These are phyloP conservation scores for Smutsia gigantea DNA, from an alignment of 2,797 vertebrate genomes.

Conservation along the genomic window DNA sequence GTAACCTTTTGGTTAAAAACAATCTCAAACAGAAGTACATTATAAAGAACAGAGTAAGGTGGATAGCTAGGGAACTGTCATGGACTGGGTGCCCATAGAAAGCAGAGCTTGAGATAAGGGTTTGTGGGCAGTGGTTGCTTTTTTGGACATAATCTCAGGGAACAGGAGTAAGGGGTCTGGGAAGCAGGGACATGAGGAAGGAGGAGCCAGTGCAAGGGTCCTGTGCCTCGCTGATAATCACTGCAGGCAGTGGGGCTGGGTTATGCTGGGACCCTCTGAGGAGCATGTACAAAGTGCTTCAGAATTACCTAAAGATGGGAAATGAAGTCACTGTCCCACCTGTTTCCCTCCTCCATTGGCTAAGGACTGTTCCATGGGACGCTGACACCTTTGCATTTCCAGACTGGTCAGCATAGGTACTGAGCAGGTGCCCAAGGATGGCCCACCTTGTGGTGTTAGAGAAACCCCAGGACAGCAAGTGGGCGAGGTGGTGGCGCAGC, in stretches of 20 bases:
- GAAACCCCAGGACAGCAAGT: not conserved
- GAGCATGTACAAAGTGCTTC: not conserved
- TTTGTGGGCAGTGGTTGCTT: not conserved
- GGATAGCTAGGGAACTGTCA: not conserved
- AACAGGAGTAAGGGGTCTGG: not conserved
- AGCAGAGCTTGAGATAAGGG: not conserved
- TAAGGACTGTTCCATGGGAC: not conserved
- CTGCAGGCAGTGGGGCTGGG: too few relatives aligned
- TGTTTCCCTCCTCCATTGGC: not conserved
- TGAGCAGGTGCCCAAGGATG: not conserved
- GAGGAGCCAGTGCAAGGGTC: not conserved
- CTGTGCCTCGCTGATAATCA: not conserved
- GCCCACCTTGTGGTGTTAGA: not conserved
- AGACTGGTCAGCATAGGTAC: not conserved
- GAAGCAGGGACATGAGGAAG: not conserved
- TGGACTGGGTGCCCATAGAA: not conserved
- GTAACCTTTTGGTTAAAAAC: not conserved
- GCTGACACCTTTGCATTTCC: not conserved
- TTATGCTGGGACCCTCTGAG: not conserved
- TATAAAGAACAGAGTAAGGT: not conserved
- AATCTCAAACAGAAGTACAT: not conserved
- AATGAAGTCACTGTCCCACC: not conserved
- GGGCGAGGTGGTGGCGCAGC: fast-evolving
- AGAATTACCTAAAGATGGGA: not conserved
- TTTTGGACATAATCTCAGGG: not conserved